Conservation (phyloP, 2,888 invertebrate genomes). For the Leptopilina syphax region DNA sequence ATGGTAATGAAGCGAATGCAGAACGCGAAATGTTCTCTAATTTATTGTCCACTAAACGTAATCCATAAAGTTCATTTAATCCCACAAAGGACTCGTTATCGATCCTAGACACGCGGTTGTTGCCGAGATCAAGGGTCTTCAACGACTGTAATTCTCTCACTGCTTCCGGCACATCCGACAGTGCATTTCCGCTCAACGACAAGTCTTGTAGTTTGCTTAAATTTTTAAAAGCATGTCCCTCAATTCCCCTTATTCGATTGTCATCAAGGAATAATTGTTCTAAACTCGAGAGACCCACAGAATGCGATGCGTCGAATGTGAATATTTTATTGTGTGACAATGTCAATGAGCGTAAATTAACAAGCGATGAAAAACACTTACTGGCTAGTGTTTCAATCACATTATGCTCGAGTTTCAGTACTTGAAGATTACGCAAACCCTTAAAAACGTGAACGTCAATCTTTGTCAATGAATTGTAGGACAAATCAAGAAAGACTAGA, state of each 20-base stretch:
- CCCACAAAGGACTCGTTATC: slow-evolving; percentile 86
- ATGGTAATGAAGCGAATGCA: slow-evolving; percentile 84
- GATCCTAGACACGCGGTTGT: slow-evolving; percentile 87
- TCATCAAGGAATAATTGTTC: slow-evolving; percentile 86
- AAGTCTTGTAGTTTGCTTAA: slow-evolving; percentile 86
- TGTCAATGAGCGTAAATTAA: slow-evolving; percentile 87
- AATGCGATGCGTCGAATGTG: slow-evolving; percentile 84
- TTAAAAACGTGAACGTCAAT: slow-evolving; percentile 86
- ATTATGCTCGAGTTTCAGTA: slow-evolving; percentile 86
- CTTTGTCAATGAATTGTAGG: slow-evolving; percentile 84
- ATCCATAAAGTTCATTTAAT: slow-evolving; percentile 85
- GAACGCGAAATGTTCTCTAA: slow-evolving; percentile 87
- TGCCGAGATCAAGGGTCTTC: slow-evolving; percentile 88
- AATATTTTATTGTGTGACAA: slow-evolving; percentile 85
- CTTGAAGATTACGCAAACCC: slow-evolving; percentile 86
- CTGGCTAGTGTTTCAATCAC: slow-evolving; percentile 84
- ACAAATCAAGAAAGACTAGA: slow-evolving; percentile 86
- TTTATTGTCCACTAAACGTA: slow-evolving; percentile 89
- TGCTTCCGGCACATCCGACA: slow-evolving; percentile 85
- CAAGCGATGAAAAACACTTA: slow-evolving; percentile 86
- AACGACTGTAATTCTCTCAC: slow-evolving; percentile 84
- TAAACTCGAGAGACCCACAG: slow-evolving; percentile 85
- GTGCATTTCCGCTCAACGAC: slow-evolving; percentile 85
- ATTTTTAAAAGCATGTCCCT: slow-evolving; percentile 86
- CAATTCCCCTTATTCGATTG: slow-evolving; percentile 84